Evolutionary conservation across 2,888 invertebrate genomes (phyloP), one percentile per base, ranked within the genome.

Genomic region (Galeopsomyia nigrocyanea): DNA sequence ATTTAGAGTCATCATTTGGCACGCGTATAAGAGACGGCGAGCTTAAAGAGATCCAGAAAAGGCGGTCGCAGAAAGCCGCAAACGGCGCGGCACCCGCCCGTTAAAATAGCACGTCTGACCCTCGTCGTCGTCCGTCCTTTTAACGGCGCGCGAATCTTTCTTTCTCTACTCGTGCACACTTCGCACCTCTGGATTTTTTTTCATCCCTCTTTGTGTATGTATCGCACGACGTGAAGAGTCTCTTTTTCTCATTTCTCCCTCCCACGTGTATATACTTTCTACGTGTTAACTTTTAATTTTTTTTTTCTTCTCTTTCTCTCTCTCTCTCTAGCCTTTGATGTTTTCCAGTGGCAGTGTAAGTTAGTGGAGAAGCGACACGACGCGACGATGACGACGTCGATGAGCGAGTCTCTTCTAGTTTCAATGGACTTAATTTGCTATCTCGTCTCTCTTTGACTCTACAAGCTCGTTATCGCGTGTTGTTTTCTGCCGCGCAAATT

Each of bases 101-200:
- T 74, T 70, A 74, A 74, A 74, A 74, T 67, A 74, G 63, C 66
- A 70, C 70, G 74, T 70, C 70, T 55, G 67, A 74, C 74, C 74
- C 70, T 74, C 74, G 66, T 74, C 74, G 66, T 74, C 74, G 71
- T 67, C 67, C 70, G 64, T 67, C 70, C 58, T 71, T 67, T 70
- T 74, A 74, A 58, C 70, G 66, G 63, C 51, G 1, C 50, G 47
- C 49, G 47, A 31, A 51, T 16, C 17, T 51, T 16, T 63, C 9
- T 39, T 1, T 14, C 53, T 64, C 47, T 31, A 26, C 66, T 57
- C n/a, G 63, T 22, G 50, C 14, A 22, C 51, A 53, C 31, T 31
- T 31, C 39, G 39, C 13, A 13, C 13, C 10, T 39, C 10, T 10
- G 39, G 7, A 7, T 7, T 39, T 39, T 39, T 39, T n/a, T n/a